These are phyloP conservation scores for Papilio dardanus DNA, from an alignment of 1,140 invertebrate genomes.

Conservation along the genomic window DNA sequence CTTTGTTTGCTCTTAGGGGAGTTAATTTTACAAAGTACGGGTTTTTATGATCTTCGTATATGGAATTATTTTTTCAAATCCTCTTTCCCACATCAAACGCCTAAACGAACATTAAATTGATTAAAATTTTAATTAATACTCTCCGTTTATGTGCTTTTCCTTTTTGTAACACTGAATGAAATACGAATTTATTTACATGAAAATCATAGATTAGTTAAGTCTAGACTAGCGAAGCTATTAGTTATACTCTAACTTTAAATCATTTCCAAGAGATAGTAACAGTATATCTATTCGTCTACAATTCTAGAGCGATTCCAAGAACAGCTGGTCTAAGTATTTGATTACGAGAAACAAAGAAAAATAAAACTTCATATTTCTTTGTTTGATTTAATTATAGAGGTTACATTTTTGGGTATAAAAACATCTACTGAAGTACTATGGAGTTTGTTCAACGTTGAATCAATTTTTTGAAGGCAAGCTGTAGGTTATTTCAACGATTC, in stretches of 20 bases:
- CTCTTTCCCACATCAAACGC: constrained; percentile 9
- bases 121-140: constrained; percentile 23
- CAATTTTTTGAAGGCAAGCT: not conserved
- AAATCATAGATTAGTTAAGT: not conserved
- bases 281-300: too few relatives aligned
- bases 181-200: not conserved
- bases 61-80: constrained; percentile 29
- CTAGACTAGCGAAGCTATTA: not conserved
- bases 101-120: constrained; percentile 11
- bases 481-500: not conserved
- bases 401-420: not conserved
- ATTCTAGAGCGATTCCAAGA: too few relatives aligned
- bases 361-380: too few relatives aligned
- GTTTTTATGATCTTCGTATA: constrained; percentile 31
- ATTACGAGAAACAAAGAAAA: too few relatives aligned
- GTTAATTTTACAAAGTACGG: constrained; percentile 30
- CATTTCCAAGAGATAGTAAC: too few relatives aligned
- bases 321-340: too few relatives aligned
- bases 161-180: not conserved
- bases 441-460: too few relatives aligned
- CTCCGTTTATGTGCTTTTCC: not conserved
- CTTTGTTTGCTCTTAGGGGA: constrained; percentile 35
- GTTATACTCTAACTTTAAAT: too few relatives aligned
- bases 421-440: too few relatives aligned
- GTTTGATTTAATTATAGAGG: too few relatives aligned